Base-by-base conservation (phyloP, 1,140 invertebrate genomes). In the Drosophila cardini region DNA sequence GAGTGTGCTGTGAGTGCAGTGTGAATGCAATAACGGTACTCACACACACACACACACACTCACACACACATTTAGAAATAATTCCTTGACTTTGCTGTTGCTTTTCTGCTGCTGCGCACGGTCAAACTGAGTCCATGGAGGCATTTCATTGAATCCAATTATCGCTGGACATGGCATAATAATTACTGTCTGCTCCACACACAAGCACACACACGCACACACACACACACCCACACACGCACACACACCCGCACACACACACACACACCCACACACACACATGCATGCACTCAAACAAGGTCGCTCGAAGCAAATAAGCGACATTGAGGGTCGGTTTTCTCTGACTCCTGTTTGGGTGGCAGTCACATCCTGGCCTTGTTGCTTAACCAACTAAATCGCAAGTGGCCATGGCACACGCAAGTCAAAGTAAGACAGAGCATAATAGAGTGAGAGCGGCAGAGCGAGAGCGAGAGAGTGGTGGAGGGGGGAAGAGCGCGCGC, bases 71-170 rank as follows among this genome's bases (percentile, higher is more conserved):
- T 26, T 65, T 52, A 46, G 43, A 45, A 69, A 30, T 34, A 11
- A 32, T 26, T 16, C 16, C 43, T 16, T 16, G 18, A 21, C 30
- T 13, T 50, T 8, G 11, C 48, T 13, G 45, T 46, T 21, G 18
- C 52, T 26, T 62, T 38, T 45, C 26, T 43, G 52, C 61, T 48
- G 63, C 52, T 57, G 50, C 42, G 16, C 63, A 62, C 26, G 57
- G 46, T 38, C 69, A 73, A 67, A 69, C 52, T 48, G 48, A 42
- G 48, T 46, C 36, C 68, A 77, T 68, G 57, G 40, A 71, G 72
- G 74, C 74, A 83, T 87, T 90, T 87, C 74, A 87, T 90, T 90
- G 87, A 90, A 90, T 90, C 87, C 87, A 90, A 90, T 90, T 90
- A 87, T 78, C 87, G 75, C 72, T 90, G 87, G 79, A 83, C 83